phyloP scores from a whole-genome alignment of 2,113 vertebrate genomes.

The Seriola aureovittata region DNA sequence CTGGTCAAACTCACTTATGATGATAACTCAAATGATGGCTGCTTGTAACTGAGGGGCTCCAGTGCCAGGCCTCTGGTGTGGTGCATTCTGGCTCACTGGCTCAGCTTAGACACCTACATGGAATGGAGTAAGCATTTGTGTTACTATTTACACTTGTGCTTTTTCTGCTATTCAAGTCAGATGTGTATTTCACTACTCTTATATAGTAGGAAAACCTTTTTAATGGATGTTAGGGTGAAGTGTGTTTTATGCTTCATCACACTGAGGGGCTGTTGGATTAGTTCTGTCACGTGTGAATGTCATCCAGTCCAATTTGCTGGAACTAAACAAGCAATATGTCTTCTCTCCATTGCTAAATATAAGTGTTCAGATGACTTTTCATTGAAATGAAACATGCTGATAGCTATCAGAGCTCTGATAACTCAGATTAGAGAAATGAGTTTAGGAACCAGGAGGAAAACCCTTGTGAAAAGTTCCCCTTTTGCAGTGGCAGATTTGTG shows the following conservation, averaged over 20 bases:
- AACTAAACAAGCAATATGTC: background rate
- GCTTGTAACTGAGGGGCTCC: background rate
- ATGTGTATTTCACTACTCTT: background rate
- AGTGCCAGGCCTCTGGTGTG: background rate
- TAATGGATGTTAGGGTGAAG: background rate
- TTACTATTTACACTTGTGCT: no score
- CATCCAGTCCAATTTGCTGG: background rate
- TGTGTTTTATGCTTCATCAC: slow-evolving; percentile 1
- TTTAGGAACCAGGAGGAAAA: background rate
- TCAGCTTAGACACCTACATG: background rate
- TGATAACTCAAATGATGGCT: background rate
- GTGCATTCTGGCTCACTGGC: background rate
- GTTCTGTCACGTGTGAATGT: background rate
- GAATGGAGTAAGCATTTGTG: background rate
- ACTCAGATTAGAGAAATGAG: background rate
- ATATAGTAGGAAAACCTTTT: background rate
- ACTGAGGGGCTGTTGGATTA: background rate
- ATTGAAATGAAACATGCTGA: background rate
- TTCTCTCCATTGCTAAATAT: background rate
- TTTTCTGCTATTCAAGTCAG: background rate
- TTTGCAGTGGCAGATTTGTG: background rate
- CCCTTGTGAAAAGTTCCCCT: background rate
- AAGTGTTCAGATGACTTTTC: background rate
- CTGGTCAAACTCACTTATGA: background rate
- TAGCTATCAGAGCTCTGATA: background rate